Conservation (phyloP, 2,113 vertebrate species). For the Solenodon paradoxus region DNA sequence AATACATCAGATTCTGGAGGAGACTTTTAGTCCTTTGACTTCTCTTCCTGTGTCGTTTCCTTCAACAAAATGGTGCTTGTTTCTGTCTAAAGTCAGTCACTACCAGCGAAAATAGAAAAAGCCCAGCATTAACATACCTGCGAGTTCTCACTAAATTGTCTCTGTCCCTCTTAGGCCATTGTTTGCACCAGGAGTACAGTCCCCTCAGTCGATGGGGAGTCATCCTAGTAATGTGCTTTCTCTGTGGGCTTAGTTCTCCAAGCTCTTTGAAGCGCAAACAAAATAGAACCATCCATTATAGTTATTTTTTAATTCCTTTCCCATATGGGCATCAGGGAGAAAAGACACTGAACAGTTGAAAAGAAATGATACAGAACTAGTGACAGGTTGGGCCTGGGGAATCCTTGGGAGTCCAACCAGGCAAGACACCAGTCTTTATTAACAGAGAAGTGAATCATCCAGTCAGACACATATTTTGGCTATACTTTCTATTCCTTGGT, state of each 20-base stretch:
- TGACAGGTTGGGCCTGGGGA: constrained; percentile 41
- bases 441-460: constrained; percentile 27
- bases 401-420: not conserved
- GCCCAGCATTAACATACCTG: not conserved
- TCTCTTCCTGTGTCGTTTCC: not conserved
- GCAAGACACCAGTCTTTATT: constrained; percentile 44
- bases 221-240: not conserved
- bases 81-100: constrained; percentile 23
- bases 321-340: constrained; percentile 35
- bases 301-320: constrained; percentile 63
- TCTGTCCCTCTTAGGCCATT: not conserved
- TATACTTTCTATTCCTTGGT: constrained; percentile 15
- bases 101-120: constrained; percentile 43
- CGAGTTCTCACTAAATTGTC: constrained; percentile 46
- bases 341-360: not conserved
- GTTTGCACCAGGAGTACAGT: not conserved
- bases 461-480: not conserved
- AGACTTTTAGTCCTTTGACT: not conserved
- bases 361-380: constrained; percentile 7
- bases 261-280: constrained; percentile 47
- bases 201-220: constrained; percentile 27
- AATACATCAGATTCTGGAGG: not conserved
- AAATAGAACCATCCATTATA: constrained; percentile 57
- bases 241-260: constrained; percentile 36
- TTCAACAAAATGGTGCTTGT: not conserved